Base-by-base conservation (phyloP, 2,797 vertebrate genomes). In the Sarcoramphus papa region DNA sequence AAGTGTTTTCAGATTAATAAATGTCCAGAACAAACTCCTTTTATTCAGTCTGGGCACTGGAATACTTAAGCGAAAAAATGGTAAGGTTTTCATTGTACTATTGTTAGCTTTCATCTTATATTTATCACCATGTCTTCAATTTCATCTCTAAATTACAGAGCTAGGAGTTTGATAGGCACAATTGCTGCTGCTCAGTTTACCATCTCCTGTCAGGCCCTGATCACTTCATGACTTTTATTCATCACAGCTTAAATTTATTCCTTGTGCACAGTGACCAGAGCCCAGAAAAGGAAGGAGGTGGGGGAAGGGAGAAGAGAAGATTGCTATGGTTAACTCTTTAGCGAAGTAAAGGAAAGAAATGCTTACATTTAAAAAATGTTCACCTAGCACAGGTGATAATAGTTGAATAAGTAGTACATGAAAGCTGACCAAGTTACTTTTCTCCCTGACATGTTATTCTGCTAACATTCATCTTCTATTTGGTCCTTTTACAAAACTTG, bases 71-170 rank as follows among this genome's bases (percentile, higher is more conserved):
- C 2, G 16, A 88, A 43, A 62, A 63, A 73, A 14, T 2, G 4
- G 43, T 85, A 88, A 89, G 67, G 35, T 73, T 96, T 97, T 91
- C 18, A 21, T 78, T 78, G 40, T 48, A 69, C 53, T 88, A 57
- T 70, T 89, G 72, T 80, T 95, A 90, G 80, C 62, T 96, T 97
- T 93, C 86, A 65, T 91, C 94, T 97, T 91, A 17, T 74, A 94
- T 94, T 95, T 96, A 94, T 87, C 83, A 60, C 63, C 27, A 67
- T 12, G 43, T 83, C 85, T 97, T 96, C 94, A 86, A 70, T 94
- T 92, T 92, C 89, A 80, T 85, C 92, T 97, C 91, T 90, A 92
- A 96, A 91, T 93, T 96, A 89, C 57, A 96, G 90, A 88, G 63
- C 59, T 47, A 94, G 82, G 69, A 65, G 50, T 88, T 82, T 88